Percentiles rank a stretch among this genome's conserved stretches.
Conservation (phyloP, 2,888 invertebrate genomes). For the Spatulosminthurus flaviceps region DNA sequence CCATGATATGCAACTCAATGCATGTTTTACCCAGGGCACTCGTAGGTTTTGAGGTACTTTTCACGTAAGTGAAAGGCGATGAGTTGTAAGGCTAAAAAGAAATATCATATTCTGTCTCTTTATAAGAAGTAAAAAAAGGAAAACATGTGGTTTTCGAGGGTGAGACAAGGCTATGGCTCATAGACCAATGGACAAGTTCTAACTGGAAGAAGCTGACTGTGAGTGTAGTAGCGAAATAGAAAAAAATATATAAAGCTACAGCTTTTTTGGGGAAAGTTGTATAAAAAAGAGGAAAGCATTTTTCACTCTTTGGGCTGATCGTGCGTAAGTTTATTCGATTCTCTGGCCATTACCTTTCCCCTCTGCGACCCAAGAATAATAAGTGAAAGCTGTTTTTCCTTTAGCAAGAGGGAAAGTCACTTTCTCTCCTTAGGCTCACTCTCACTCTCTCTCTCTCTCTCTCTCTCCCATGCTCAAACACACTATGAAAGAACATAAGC, state of each 20-base stretch:
- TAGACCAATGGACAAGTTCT: not conserved
- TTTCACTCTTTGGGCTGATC: conserved; percentile 29
- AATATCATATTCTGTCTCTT: no score
- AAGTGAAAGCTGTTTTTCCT: conserved; percentile 12
- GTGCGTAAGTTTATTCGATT: conserved; percentile 42
- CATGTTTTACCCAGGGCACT: no score
- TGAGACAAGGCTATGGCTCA: no score
- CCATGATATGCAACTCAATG: no score
- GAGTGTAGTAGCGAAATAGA: not conserved
- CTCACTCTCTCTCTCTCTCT: no score
- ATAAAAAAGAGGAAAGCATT: not conserved
- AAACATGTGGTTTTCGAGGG: no score
- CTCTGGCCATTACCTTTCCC: conserved; percentile 38
- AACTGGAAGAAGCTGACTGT: no score
- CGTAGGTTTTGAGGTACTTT: no score
- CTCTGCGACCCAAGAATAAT: conserved; percentile 42
- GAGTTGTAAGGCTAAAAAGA: no score
- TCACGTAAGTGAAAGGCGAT: no score
- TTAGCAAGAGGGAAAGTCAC: not conserved
- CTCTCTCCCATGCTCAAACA: not conserved
- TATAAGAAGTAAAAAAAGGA: no score
- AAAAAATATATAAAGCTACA: conserved; percentile 28
- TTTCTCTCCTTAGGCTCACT: not conserved
- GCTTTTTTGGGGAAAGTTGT: not conserved
- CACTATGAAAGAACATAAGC: not conserved